Percentiles rank a stretch among this genome's conserved stretches.
Evolutionary conservation across 2,113 vertebrate species (phyloP).

Genomic region (Alligator sinensis): DNA sequence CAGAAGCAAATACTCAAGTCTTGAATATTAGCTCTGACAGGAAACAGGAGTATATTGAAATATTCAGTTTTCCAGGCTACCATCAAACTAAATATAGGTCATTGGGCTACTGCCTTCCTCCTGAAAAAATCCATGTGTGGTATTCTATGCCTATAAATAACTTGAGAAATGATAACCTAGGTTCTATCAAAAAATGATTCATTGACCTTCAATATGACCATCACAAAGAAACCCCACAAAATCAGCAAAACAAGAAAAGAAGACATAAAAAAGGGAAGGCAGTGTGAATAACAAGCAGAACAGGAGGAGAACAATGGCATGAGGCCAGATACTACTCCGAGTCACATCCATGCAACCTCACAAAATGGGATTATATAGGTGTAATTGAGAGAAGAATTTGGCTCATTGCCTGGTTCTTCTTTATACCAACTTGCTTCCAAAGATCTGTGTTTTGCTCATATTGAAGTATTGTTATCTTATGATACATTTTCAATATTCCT

Average conservation of each 20-base stretch:
- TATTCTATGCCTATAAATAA: neutral
- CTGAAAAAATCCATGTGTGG: neutral
- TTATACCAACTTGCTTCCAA: neutral
- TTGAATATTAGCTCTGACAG: conserved; percentile 56
- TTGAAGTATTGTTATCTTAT: neutral
- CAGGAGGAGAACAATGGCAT: neutral
- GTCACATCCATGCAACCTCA: neutral
- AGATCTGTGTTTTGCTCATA: neutral
- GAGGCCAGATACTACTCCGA: neutral
- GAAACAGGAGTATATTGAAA: conserved; percentile 52
- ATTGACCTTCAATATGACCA: rapidly evolving
- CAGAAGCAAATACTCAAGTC: conserved; percentile 67
- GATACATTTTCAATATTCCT: neutral
- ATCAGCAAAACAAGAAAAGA: rapidly evolving
- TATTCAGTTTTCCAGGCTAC: neutral
- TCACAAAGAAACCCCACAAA: neutral
- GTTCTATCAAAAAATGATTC: neutral
- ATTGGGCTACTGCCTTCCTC: neutral
- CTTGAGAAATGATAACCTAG: neutral
- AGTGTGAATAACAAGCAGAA: neutral
- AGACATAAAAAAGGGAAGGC: rapidly evolving
- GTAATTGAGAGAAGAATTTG: neutral
- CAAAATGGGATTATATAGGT: neutral
- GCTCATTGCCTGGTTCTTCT: neutral
- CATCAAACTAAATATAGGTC: conserved; percentile 9